A percentile compares a stretch with the other conserved stretches of the same genome.
phyloP scores from a whole-genome alignment of 2,888 invertebrate species.

The Heliconius erato region DNA sequence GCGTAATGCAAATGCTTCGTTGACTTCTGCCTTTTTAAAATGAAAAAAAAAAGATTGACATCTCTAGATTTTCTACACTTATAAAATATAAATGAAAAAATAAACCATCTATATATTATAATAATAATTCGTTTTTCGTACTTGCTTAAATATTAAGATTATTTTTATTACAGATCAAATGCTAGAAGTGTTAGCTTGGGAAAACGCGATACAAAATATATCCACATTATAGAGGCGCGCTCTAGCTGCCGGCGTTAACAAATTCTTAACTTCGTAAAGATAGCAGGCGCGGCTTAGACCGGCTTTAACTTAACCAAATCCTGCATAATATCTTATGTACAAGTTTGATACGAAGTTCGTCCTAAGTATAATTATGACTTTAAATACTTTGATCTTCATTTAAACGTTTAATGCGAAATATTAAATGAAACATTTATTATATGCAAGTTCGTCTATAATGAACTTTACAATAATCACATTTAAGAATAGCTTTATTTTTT shows the following conservation, averaged over 20 bases:
- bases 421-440: not conserved
- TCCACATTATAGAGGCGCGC: conserved; percentile 10
- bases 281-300: conserved; percentile 72
- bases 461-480: not conserved
- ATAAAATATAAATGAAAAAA: too few relatives aligned
- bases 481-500: not conserved
- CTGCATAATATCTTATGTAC: conserved; percentile 55
- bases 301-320: conserved; percentile 62
- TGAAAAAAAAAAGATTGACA: too few relatives aligned
- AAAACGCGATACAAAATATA: conserved; percentile 9
- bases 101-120: too few relatives aligned
- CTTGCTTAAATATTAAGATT: not conserved
- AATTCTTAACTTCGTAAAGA: conserved; percentile 75
- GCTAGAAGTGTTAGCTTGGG: not conserved
- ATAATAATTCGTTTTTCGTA: not conserved
- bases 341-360: conserved; percentile 49
- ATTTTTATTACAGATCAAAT: not conserved
- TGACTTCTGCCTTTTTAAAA: too few relatives aligned
- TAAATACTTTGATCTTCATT: conserved; percentile 42
- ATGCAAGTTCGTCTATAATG: not conserved
- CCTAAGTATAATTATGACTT: conserved; percentile 42
- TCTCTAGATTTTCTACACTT: too few relatives aligned
- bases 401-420: not conserved
- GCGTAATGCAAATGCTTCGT: too few relatives aligned
- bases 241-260: conserved; percentile 65